Conservation (phyloP, 2,797 vertebrate genomes). For the Microchirus variegatus region DNA sequence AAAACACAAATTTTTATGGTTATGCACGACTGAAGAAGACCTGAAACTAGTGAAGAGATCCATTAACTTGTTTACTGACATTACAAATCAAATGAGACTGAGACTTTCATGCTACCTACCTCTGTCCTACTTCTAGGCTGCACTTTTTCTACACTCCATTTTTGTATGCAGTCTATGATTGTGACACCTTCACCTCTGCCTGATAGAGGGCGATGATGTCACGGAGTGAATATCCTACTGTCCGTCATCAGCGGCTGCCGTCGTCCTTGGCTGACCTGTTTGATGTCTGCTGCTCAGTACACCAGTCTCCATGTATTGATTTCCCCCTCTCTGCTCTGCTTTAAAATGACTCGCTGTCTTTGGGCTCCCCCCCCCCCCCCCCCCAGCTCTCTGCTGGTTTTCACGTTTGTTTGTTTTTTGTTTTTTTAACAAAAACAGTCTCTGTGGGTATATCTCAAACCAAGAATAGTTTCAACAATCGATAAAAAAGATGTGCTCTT, state of each 20-base stretch:
- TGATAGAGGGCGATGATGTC: background rate
- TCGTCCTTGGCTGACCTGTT: background rate
- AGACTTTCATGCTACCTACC: too few relatives aligned
- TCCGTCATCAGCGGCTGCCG: background rate
- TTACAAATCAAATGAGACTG: too few relatives aligned
- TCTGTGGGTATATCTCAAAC: background rate
- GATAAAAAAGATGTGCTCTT: too few relatives aligned
- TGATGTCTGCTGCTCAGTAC: background rate
- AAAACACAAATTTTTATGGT: too few relatives aligned
- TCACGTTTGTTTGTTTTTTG: background rate
- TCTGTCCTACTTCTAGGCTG: too few relatives aligned
- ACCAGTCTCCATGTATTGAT: background rate
- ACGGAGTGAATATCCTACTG: background rate
- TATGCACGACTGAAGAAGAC: too few relatives aligned
- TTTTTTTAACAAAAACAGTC: too few relatives aligned
- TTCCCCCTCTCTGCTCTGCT: background rate
- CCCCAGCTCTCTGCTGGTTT: background rate
- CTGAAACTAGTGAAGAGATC: too few relatives aligned
- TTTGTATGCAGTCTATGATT: background rate
- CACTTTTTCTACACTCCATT: too few relatives aligned
- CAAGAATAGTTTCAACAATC: background rate
- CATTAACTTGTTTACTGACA: too few relatives aligned
- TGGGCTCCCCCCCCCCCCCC: too few relatives aligned
- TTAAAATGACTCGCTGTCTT: background rate
- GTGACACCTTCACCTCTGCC: constrained; percentile 1